Evolutionary conservation across 2,113 vertebrate species (phyloP), one percentile per base, ranked within the genome.

Genomic region (Oenanthe melanoleuca): DNA sequence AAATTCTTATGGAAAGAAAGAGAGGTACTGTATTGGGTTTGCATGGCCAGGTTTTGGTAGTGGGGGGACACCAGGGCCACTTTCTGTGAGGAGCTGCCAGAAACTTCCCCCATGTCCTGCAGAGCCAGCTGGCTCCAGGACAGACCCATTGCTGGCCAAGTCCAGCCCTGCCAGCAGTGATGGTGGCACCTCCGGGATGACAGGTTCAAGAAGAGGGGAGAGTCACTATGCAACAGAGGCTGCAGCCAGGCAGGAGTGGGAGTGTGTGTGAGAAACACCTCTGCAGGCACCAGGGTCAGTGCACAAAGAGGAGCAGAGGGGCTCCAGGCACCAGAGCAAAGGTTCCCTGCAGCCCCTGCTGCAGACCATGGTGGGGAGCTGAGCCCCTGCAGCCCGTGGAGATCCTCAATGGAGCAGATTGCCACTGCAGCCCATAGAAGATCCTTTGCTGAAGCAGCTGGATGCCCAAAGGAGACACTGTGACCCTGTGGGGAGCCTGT

Each of bases 81-180:
- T 21, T 66, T n/a, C 73, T 34, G 8, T 53, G 66, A 60, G 66
- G 66, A 60, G 38, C 52, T 72, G 24, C 14, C 73, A 47, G 45
- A 60, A 79, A 20, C 8, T 59, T 78, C 50, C 13, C 26, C 33
- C 4, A 2, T 45, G 40, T 42, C 40, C 40, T 42, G 19, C 21
- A 72, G n/a, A 79, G 20, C 16, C 65, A 65, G 11, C 19, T 28
- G 21, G 38, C n/a, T 79, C 14, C 65, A 53, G 44, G 19, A 40
- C 0, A 0, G 29, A 53, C 45, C 29, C 38, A 22, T 12, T 0
- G 0, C 38, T 72, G 80, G 66, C 24, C 23, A 40, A 25, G n/a
- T 7, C 37, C n/a, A 10, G 19, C 9, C 52, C 52, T 25, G 25
- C 13, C 33, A 85, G 24, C 29, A 34, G 5, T 1, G 17, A 2